Percentiles rank a stretch among this genome's conserved stretches.
These are phyloP conservation scores for Synchiropus splendidus DNA, from an alignment of 2,113 vertebrate species.

Conservation along the genomic window DNA sequence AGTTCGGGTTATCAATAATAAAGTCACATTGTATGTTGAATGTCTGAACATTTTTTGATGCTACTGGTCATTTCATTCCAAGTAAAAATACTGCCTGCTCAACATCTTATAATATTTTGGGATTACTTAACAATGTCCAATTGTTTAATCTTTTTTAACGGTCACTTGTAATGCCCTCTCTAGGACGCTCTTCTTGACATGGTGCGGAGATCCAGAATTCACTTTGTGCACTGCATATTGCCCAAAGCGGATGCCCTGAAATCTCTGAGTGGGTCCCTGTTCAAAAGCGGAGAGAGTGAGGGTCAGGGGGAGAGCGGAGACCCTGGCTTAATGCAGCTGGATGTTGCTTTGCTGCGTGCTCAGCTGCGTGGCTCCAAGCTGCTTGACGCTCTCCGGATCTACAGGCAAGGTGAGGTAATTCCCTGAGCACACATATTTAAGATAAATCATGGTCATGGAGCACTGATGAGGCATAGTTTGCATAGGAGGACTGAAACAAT, in stretches of 20 bases:
- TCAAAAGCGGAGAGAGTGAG: constrained; percentile 73
- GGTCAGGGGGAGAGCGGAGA: constrained; percentile 75
- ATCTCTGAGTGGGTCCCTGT: constrained; percentile 61
- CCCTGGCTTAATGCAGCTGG: constrained; percentile 80
- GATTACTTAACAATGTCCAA: too few relatives aligned
- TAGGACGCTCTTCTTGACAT: constrained; percentile 93
- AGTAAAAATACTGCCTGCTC: too few relatives aligned
- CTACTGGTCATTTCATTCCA: too few relatives aligned
- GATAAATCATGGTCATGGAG: too few relatives aligned
- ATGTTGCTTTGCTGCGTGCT: constrained; percentile 81
- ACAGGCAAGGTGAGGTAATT: constrained; percentile 80
- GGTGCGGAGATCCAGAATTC: constrained; percentile 83
- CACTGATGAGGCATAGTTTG: too few relatives aligned
- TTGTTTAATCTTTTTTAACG: too few relatives aligned
- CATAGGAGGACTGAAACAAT: too few relatives aligned
- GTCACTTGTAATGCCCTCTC: constrained; percentile 1
- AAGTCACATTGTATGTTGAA: too few relatives aligned
- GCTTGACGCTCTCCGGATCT: constrained; percentile 85
- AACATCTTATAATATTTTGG: too few relatives aligned
- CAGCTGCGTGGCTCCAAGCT: constrained; percentile 88
- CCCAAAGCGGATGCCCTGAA: constrained; percentile 73
- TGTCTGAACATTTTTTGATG: too few relatives aligned
- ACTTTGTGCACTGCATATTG: constrained; percentile 93
- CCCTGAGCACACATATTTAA: constrained; percentile 1
- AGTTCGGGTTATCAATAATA: too few relatives aligned